Conservation (phyloP, 2,888 invertebrate genomes). For the Agriopis marginaria region DNA sequence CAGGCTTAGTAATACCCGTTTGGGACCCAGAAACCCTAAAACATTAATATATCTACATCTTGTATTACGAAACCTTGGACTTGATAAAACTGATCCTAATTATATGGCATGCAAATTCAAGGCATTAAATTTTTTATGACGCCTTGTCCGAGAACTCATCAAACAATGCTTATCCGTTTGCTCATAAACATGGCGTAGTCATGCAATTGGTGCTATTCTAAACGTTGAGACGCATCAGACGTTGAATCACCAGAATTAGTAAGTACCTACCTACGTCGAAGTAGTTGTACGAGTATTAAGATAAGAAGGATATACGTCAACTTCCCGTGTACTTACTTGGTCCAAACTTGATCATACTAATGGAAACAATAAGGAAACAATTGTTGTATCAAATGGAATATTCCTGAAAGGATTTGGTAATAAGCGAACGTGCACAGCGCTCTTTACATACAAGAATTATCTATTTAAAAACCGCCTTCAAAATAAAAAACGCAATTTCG, state of each 20-base stretch:
- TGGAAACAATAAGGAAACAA: neutral
- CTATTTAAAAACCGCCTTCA: too few species aligned
- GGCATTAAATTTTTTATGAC: slow-evolving; percentile 1
- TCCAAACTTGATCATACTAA: neutral
- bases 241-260: slow-evolving; percentile 6
- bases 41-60: too few species aligned
- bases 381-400: neutral
- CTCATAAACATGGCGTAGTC: slow-evolving; percentile 24
- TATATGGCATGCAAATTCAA: slow-evolving; percentile 10
- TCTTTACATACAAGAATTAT: too few species aligned
- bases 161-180: slow-evolving; percentile 16
- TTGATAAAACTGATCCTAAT: slow-evolving; percentile 1
- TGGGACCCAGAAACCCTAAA: too few species aligned
- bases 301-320: neutral
- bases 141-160: slow-evolving; percentile 1
- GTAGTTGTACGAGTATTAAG: neutral
- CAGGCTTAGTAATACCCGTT: too few species aligned
- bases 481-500: too few species aligned
- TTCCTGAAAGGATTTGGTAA: neutral
- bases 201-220: slow-evolving; percentile 26
- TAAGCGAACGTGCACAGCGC: neutral
- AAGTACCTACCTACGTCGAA: neutral
- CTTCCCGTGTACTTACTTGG: neutral
- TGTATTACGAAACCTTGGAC: neutral
- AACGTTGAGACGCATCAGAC: slow-evolving; percentile 11